Evolutionary conservation across 2,888 invertebrate genomes (phyloP).

Genomic region (Sinodicranocentrus sp.): DNA sequence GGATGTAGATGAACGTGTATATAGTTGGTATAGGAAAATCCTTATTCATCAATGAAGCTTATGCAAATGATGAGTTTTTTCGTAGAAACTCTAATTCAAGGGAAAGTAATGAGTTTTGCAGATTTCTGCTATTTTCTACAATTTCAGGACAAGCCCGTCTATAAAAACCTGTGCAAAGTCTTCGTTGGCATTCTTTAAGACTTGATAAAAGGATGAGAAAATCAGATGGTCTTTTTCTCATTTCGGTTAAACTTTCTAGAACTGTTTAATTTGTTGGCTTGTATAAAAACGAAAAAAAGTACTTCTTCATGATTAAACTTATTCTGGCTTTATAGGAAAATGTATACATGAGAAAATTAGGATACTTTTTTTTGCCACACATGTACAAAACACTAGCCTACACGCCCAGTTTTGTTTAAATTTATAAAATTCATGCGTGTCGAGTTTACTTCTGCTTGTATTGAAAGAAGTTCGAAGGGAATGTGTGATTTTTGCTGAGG

Average conservation of each 20-base stretch:
- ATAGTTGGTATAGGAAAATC: too few species aligned
- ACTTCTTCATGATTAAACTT: too few species aligned
- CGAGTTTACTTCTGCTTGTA: too few species aligned
- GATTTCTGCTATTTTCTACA: constrained; percentile 34
- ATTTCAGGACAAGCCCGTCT: constrained; percentile 50
- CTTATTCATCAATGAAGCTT: too few species aligned
- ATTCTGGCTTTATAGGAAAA: too few species aligned
- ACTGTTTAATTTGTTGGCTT: constrained; percentile 19
- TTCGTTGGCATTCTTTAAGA: not conserved
- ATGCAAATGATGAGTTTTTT: too few species aligned
- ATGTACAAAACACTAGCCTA: not conserved
- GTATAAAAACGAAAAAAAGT: not conserved
- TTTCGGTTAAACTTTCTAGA: constrained; percentile 50
- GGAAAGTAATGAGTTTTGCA: constrained; percentile 40
- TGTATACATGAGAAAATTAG: too few species aligned
- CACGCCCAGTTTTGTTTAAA: constrained; percentile 4
- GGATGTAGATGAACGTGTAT: too few species aligned
- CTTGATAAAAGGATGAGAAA: constrained; percentile 35
- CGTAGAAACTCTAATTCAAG: constrained; percentile 5
- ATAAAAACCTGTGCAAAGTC: not conserved
- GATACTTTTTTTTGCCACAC: too few species aligned
- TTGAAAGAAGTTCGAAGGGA: not conserved
- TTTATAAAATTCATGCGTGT: not conserved
- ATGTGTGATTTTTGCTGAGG: constrained; percentile 10
- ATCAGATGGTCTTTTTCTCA: constrained; percentile 53